phyloP scores from a whole-genome alignment of 2,888 invertebrate genomes.

The Campaea margaritaria region DNA sequence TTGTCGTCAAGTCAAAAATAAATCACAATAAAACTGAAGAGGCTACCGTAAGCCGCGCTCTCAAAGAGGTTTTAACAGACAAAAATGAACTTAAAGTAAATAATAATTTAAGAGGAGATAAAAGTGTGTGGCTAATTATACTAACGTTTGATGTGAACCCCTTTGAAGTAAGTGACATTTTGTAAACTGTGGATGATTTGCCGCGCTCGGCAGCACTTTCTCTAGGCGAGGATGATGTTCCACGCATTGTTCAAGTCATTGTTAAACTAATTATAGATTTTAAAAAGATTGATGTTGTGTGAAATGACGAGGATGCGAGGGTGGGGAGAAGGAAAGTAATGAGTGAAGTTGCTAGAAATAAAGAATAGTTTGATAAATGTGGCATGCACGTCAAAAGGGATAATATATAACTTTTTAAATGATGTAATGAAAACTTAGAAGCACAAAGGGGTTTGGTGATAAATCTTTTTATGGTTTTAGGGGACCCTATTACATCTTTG shows the following conservation, averaged over 20 bases:
- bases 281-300: conserved; percentile 67
- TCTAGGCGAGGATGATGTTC: conserved; percentile 58
- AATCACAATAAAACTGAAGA: conserved; percentile 51
- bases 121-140: conserved; percentile 60
- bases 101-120: conserved; percentile 47
- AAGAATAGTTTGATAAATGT: conserved; percentile 50
- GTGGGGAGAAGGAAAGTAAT: conserved; percentile 49
- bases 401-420: conserved; percentile 43
- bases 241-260: conserved; percentile 61
- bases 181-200: conserved; percentile 79
- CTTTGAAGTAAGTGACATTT: conserved; percentile 80
- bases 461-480: conserved; percentile 7
- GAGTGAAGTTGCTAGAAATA: conserved; percentile 55
- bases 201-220: conserved; percentile 65
- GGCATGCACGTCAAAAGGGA: conserved; percentile 41
- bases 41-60: conserved; percentile 25
- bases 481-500: background rate
- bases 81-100: conserved; percentile 52
- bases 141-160: conserved; percentile 71
- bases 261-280: conserved; percentile 72
- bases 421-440: conserved; percentile 30
- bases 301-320: conserved; percentile 62
- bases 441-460: conserved; percentile 13
- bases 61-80: conserved; percentile 37
- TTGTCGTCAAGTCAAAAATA: conserved; percentile 76